phyloP scores from a whole-genome alignment of 2,113 vertebrate genomes.

The Astatotilapia flaviijosephi region DNA sequence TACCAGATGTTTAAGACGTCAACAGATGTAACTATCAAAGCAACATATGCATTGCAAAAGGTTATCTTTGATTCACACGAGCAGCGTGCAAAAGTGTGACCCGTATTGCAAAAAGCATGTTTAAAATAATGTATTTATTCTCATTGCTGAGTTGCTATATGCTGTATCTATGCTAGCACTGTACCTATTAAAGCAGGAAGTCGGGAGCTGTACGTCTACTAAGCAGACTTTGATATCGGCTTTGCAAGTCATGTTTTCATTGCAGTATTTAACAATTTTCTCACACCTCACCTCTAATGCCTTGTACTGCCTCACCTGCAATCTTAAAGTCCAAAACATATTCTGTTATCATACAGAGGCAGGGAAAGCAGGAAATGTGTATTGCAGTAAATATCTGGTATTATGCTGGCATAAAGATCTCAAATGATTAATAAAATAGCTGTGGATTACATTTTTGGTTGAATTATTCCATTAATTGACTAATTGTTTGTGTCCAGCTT shows the following conservation, averaged over 20 bases:
- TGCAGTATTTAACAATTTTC: background rate
- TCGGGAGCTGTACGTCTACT: background rate
- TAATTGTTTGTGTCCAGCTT: background rate
- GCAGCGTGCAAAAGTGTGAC: background rate
- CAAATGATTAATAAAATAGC: background rate
- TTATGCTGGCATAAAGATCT: background rate
- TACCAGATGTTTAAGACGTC: background rate
- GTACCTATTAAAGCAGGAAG: background rate
- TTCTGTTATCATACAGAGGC: background rate
- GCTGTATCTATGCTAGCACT: background rate
- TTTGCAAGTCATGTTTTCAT: background rate
- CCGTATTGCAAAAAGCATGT: background rate
- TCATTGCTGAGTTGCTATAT: background rate
- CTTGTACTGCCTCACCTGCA: background rate
- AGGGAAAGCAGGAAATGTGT: background rate
- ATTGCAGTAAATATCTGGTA: background rate
- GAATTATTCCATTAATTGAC: background rate
- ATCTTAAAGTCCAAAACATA: background rate
- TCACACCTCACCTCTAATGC: background rate
- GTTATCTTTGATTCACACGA: background rate
- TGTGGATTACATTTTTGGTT: accelerated
- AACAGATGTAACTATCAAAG: background rate
- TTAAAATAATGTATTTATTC: background rate
- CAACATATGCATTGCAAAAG: background rate
- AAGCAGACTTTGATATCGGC: background rate